phyloP scores from a whole-genome alignment of 1,140 invertebrate genomes.

The Drosophila sp. region DNA sequence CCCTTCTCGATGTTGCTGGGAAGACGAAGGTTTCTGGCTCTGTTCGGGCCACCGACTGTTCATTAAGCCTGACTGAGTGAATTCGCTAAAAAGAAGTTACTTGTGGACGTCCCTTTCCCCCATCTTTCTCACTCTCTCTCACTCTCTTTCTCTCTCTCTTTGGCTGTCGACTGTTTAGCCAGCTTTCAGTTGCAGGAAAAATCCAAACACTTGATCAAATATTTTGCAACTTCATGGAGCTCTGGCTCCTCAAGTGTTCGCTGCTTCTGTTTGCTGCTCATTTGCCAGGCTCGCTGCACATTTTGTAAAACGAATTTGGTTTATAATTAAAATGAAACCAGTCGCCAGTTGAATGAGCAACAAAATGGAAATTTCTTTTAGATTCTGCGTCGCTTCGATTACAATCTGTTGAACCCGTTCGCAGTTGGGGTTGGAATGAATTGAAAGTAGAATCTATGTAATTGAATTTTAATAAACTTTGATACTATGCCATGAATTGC shows the following conservation, averaged over 20 bases:
- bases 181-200: conserved; percentile 71
- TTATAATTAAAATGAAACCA: conserved; percentile 79
- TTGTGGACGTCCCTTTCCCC: conserved; percentile 45
- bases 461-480: conserved; percentile 18
- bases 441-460: not conserved
- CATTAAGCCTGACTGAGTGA: conserved; percentile 81
- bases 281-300: conserved; percentile 67
- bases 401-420: conserved; percentile 64
- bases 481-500: not conserved
- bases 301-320: conserved; percentile 70
- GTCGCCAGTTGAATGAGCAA: conserved; percentile 43
- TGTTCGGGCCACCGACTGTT: conserved; percentile 59
- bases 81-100: conserved; percentile 81
- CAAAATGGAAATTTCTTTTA: conserved; percentile 61
- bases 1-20: conserved; percentile 19
- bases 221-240: conserved; percentile 80
- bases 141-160: not conserved
- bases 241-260: conserved; percentile 55
- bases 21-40: conserved; percentile 25
- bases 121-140: no score
- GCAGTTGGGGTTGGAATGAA: conserved; percentile 13
- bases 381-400: conserved; percentile 58
- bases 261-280: conserved; percentile 44
- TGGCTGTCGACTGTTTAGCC: conserved; percentile 28
- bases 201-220: conserved; percentile 79